A percentile compares a stretch with the other conserved stretches of the same genome.
phyloP scores from a whole-genome alignment of 2,888 invertebrate species.

The Itoplectis maculator region DNA sequence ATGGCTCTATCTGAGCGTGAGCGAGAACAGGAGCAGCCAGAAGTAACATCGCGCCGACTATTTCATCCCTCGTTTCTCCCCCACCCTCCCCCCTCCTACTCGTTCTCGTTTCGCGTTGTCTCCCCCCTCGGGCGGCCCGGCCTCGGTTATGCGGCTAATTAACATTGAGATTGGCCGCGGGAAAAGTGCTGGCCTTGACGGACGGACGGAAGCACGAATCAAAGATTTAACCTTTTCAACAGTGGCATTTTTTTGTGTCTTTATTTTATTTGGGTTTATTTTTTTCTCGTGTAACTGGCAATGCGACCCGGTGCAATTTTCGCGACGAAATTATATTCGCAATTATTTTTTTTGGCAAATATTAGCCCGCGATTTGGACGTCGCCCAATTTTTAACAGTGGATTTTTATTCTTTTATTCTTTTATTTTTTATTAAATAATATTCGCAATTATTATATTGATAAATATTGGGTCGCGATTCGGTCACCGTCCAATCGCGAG shows the following conservation, averaged over 20 bases:
- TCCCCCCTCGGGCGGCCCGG: conserved; percentile 12
- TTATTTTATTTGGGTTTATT: too few relatives aligned
- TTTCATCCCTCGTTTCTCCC: conserved; percentile 57
- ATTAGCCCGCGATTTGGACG: too few relatives aligned
- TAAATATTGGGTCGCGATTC: background rate
- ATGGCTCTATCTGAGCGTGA: conserved; percentile 78
- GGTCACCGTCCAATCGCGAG: too few relatives aligned
- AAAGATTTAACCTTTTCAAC: too few relatives aligned
- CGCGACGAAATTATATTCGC: conserved; percentile 12
- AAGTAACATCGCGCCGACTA: conserved; percentile 56
- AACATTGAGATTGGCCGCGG: conserved; percentile 70
- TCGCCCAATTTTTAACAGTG: too few relatives aligned
- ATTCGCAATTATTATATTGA: too few relatives aligned
- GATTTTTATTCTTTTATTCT: too few relatives aligned
- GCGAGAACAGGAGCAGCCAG: conserved; percentile 51
- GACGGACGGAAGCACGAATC: conserved; percentile 17
- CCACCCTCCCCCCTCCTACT: conserved; percentile 20
- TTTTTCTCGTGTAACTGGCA: too few relatives aligned
- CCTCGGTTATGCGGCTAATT: conserved; percentile 69
- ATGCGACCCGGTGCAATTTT: conserved; percentile 62
- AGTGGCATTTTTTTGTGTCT: too few relatives aligned
- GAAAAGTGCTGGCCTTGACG: conserved; percentile 57
- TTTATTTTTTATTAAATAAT: too few relatives aligned
- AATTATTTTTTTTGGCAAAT: conserved; percentile 18
- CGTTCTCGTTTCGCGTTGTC: conserved; percentile 57